phyloP scores from a whole-genome alignment of 2,797 vertebrate genomes.

The Mormyrops boulengeri region DNA sequence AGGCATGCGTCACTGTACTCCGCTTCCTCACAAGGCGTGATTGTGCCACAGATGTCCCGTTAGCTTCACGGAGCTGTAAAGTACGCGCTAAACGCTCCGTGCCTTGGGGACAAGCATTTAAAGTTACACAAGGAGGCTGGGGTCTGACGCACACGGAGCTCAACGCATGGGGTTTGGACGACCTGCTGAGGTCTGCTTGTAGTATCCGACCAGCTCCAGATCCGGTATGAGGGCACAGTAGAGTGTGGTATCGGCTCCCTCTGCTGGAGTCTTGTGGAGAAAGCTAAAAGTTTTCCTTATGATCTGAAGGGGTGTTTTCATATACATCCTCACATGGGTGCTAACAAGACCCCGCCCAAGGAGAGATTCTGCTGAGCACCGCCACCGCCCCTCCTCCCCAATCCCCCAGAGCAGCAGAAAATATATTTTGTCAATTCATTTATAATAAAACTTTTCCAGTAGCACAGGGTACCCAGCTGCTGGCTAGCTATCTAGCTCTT shows the following conservation, averaged over 20 bases:
- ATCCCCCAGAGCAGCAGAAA: neutral
- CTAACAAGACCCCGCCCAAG: conserved; percentile 46
- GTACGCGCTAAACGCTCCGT: neutral
- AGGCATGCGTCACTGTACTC: neutral
- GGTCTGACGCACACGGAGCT: neutral
- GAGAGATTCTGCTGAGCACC: neutral
- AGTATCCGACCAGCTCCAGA: conserved; percentile 52
- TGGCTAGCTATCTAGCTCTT: neutral
- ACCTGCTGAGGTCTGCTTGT: conserved; percentile 40
- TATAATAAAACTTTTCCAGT: neutral
- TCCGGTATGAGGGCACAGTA: conserved; percentile 56
- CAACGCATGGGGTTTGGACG: neutral
- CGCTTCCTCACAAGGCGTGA: neutral
- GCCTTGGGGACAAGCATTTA: neutral
- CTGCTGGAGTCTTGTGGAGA: conserved; percentile 51
- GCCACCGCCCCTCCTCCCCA: too few relatives aligned
- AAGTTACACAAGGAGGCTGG: neutral
- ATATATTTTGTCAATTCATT: neutral
- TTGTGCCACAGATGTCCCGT: neutral
- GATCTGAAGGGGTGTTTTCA: conserved; percentile 38
- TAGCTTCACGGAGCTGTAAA: neutral
- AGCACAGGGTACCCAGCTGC: neutral
- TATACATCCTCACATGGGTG: conserved; percentile 49
- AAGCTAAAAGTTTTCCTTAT: conserved; percentile 35
- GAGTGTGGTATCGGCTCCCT: conserved; percentile 55